A percentile compares a stretch with the other conserved stretches of the same genome.
Conservation (phyloP, 2,797 vertebrate species). For the Neomorphus geoffroyi region DNA sequence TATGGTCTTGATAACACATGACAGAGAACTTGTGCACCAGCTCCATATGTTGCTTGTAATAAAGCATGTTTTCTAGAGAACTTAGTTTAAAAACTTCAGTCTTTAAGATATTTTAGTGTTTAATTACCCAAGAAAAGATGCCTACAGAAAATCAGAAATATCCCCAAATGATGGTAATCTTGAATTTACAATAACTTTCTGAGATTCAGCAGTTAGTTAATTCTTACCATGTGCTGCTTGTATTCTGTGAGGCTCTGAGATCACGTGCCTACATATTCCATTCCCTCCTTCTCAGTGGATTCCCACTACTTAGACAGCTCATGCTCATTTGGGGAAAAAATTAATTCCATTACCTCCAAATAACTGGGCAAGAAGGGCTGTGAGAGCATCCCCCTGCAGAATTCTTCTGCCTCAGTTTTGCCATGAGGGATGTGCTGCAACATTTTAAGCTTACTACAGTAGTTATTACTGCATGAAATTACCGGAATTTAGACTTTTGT, state of each 20-base stretch:
- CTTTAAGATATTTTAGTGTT: background rate
- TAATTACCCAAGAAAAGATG: conserved; percentile 8
- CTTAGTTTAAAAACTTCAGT: background rate
- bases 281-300: conserved; percentile 29
- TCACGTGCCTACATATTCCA: background rate
- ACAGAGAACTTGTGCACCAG: background rate
- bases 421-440: background rate
- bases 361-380: background rate
- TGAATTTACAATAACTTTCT: conserved; percentile 5
- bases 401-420: background rate
- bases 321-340: background rate
- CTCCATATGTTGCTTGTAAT: background rate
- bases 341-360: background rate
- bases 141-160: background rate
- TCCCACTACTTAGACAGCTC: background rate
- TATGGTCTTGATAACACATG: background rate
- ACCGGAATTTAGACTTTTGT: background rate
- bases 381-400: background rate
- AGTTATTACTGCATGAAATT: background rate
- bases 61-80: background rate
- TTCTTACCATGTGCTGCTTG: conserved; percentile 41
- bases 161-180: background rate
- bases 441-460: background rate
- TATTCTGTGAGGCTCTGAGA: background rate
- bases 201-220: conserved; percentile 30